These are phyloP conservation scores for Ctenopoma multispine DNA, from an alignment of 2,797 vertebrate species.

Conservation along the genomic window DNA sequence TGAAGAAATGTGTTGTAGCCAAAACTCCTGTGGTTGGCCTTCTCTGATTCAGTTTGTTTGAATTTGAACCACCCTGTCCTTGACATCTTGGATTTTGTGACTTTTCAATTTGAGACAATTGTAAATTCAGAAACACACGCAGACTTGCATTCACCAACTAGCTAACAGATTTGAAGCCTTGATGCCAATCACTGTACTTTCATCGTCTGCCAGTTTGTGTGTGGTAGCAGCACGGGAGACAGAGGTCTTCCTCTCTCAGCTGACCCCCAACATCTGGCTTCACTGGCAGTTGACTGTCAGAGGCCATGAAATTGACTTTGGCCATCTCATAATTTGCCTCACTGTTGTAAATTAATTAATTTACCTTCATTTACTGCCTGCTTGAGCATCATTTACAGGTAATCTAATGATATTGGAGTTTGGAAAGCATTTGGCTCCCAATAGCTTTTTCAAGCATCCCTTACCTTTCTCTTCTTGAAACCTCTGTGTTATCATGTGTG, in stretches of 20 bases:
- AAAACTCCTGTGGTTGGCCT: background rate
- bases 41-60: background rate
- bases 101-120: no score
- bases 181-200: conserved; percentile 42
- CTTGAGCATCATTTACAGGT: conserved; percentile 53
- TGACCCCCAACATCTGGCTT: conserved; percentile 52
- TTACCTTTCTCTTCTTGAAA: conserved; percentile 8
- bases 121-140: conserved; percentile 15
- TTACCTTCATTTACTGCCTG: conserved; percentile 67
- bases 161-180: conserved; percentile 34
- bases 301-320: conserved; percentile 78
- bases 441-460: conserved; percentile 8
- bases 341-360: conserved; percentile 74
- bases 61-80: background rate
- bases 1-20: background rate
- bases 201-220: conserved; percentile 51
- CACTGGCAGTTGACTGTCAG: conserved; percentile 46
- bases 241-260: conserved; percentile 31
- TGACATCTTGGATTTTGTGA: conserved; percentile 1
- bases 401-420: conserved; percentile 58
- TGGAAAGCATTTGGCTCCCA: conserved; percentile 22
- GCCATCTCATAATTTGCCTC: conserved; percentile 70
- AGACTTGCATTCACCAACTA: conserved; percentile 37
- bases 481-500: conserved; percentile 19
- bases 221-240: conserved; percentile 20